Evolutionary conservation across 2,113 vertebrate genomes (phyloP).

Genomic region (Coreoperca whiteheadi): DNA sequence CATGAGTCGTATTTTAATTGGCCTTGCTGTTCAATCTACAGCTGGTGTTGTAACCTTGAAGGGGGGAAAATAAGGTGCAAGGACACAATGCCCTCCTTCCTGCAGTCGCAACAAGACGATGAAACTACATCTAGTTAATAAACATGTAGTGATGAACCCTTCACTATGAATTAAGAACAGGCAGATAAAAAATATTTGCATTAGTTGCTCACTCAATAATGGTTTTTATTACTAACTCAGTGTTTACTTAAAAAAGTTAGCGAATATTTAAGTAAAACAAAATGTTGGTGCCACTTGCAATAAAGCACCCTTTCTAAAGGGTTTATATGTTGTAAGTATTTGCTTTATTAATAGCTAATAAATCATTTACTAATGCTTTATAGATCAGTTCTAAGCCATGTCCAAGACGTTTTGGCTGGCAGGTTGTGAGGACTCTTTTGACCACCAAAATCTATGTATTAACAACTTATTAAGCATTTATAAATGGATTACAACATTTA

Average conservation of each 20-base stretch:
- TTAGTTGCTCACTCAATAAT: background rate
- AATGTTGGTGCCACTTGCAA: background rate
- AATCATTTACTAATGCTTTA: background rate
- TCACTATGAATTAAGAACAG: background rate
- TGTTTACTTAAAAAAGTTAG: background rate
- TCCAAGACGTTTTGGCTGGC: background rate
- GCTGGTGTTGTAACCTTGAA: background rate
- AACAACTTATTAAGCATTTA: background rate
- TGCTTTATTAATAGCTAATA: background rate
- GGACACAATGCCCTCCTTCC: background rate
- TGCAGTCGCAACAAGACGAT: background rate
- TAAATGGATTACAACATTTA: background rate
- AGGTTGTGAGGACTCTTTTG: background rate
- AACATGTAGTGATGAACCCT: background rate
- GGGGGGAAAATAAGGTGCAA: background rate
- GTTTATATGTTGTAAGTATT: background rate
- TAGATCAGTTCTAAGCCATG: background rate
- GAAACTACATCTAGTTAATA: background rate
- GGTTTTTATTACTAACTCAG: background rate
- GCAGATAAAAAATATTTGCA: background rate
- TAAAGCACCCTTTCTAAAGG: background rate
- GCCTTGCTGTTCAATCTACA: background rate
- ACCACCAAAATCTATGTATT: background rate
- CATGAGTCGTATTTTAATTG: background rate
- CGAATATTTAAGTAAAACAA: background rate